Percentiles rank a stretch among this genome's conserved stretches.
Conservation (phyloP, 2,113 vertebrate genomes). For the Corythaixoides concolor region DNA sequence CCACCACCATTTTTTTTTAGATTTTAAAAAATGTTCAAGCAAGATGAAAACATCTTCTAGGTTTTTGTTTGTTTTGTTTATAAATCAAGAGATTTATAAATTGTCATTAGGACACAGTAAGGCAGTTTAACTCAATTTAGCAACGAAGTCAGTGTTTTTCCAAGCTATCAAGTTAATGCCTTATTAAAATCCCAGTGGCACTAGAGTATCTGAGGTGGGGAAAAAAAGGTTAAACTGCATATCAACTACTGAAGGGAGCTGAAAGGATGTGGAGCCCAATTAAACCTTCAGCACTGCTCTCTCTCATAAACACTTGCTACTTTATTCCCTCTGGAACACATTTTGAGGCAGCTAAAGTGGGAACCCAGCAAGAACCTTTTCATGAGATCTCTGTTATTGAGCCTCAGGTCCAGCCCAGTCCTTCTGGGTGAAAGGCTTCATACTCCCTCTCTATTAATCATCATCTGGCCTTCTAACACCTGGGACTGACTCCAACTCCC, state of each 20-base stretch:
- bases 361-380: constrained; percentile 77
- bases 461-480: constrained; percentile 79
- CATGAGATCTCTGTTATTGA: constrained; percentile 68
- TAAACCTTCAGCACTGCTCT: constrained; percentile 77
- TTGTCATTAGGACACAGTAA: neutral
- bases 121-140: constrained; percentile 68
- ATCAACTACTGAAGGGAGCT: constrained; percentile 77
- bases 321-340: constrained; percentile 74
- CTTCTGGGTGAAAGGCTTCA: constrained; percentile 76
- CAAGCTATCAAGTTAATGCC: constrained; percentile 48
- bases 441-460: constrained; percentile 81
- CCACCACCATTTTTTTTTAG: neutral
- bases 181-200: constrained; percentile 73
- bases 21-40: neutral
- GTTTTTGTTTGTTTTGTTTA: neutral
- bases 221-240: constrained; percentile 83
- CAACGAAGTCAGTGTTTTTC: constrained; percentile 58
- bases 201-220: constrained; percentile 58
- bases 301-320: constrained; percentile 74
- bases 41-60: neutral
- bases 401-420: constrained; percentile 74
- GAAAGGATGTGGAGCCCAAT: constrained; percentile 81
- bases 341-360: constrained; percentile 73
- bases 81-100: constrained; percentile 15
- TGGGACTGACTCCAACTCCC: constrained; percentile 82